Conservation (phyloP, 2,888 invertebrate genomes). For the Diplazon laetatorius region DNA sequence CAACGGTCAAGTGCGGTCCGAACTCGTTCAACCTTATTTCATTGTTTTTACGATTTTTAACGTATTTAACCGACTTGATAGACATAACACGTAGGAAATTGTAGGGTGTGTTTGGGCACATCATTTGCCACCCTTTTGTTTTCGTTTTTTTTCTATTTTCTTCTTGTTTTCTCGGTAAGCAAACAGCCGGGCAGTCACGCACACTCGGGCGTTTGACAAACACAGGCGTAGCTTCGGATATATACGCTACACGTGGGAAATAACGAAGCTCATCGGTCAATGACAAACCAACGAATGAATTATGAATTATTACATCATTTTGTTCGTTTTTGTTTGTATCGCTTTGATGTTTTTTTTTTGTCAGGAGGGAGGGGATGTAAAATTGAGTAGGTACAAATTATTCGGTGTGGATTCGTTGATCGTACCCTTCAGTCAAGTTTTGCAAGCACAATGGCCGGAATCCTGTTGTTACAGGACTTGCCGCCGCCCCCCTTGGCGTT, state of each 20-base stretch:
- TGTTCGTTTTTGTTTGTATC: neutral
- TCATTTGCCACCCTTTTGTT: conserved; percentile 10
- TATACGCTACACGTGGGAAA: no score
- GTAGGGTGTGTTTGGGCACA: neutral
- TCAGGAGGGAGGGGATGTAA: no score
- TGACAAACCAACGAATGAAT: neutral
- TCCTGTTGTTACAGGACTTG: conserved; percentile 22
- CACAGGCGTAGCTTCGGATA: conserved; percentile 16
- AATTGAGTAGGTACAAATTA: conserved; percentile 45
- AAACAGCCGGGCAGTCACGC: conserved; percentile 3
- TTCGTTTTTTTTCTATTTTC: no score
- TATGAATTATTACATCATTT: neutral
- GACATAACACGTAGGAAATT: conserved; percentile 34
- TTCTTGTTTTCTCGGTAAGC: no score
- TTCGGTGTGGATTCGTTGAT: conserved; percentile 46
- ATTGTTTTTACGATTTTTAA: conserved; percentile 52
- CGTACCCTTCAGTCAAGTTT: conserved; percentile 25
- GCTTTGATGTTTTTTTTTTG: neutral
- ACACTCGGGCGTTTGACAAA: conserved; percentile 18
- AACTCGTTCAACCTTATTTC: conserved; percentile 41
- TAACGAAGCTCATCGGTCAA: neutral
- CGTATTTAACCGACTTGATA: conserved; percentile 3
- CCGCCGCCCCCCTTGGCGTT: no score
- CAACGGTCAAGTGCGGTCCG: neutral
- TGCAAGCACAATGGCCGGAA: conserved; percentile 41